Evolutionary conservation across 2,888 invertebrate species (phyloP).

Genomic region (Alloscopus bannaensis): DNA sequence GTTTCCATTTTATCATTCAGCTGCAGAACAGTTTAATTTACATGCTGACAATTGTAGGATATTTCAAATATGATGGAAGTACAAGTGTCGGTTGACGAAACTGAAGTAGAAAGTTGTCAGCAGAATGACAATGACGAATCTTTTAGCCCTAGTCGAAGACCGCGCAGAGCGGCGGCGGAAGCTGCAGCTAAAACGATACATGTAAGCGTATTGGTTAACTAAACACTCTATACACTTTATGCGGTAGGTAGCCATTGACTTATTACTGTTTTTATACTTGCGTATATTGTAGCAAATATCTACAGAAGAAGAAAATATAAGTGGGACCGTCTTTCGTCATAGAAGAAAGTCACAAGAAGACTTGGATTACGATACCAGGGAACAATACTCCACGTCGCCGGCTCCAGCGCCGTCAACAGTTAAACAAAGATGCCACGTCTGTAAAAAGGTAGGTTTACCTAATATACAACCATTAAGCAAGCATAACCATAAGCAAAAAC

Average conservation of each 20-base stretch:
- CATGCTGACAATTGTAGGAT: slow-evolving; percentile 16
- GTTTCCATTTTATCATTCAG: neutral
- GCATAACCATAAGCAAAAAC: too few relatives aligned
- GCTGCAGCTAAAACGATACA: slow-evolving; percentile 70
- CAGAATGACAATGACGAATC: neutral
- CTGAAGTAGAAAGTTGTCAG: neutral
- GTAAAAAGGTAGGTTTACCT: slow-evolving; percentile 66
- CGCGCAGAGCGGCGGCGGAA: slow-evolving; percentile 69
- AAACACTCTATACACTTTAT: neutral
- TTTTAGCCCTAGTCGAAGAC: slow-evolving; percentile 42
- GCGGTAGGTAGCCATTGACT: neutral
- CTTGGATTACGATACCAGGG: slow-evolving; percentile 23
- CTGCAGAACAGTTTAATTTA: neutral
- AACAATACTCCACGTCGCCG: neutral
- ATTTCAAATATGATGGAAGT: slow-evolving; percentile 42
- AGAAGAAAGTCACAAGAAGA: slow-evolving; percentile 51
- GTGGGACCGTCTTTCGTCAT: slow-evolving; percentile 12
- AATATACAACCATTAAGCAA: too few relatives aligned
- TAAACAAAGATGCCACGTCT: slow-evolving; percentile 60
- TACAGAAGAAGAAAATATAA: slow-evolving; percentile 15
- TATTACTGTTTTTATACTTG: neutral
- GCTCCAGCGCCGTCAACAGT: slow-evolving; percentile 8
- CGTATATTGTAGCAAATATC: slow-evolving; percentile 45
- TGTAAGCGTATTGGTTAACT: slow-evolving; percentile 50
- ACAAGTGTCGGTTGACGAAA: slow-evolving; percentile 25